phyloP scores from a whole-genome alignment of 2,888 invertebrate species.

The Dioctria linearis region DNA sequence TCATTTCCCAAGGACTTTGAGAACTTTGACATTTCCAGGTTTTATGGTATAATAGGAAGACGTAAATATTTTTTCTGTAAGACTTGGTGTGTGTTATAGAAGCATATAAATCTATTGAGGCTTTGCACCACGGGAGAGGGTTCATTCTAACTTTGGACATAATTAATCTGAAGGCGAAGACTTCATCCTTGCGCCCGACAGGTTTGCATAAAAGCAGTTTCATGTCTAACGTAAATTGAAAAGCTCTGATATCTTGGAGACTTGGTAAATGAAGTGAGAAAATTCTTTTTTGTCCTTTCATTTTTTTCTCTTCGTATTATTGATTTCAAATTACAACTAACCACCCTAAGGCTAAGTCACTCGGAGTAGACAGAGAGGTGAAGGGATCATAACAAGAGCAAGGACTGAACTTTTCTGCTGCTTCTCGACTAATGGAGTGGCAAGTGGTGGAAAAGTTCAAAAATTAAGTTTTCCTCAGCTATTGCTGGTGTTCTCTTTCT shows the following conservation, averaged over 20 bases:
- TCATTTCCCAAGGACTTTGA: no score
- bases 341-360: conserved; percentile 15
- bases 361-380: neutral
- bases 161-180: conserved; percentile 42
- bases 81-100: neutral
- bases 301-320: conserved; percentile 20
- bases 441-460: conserved; percentile 36
- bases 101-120: neutral
- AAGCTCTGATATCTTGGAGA: conserved; percentile 3
- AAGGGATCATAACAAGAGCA: conserved; percentile 19
- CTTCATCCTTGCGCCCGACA: conserved; percentile 38
- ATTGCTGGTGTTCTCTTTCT: neutral
- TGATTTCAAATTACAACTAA: conserved; percentile 35
- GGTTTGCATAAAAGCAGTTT: conserved; percentile 48
- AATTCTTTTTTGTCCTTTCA: neutral
- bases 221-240: conserved; percentile 33
- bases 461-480: conserved; percentile 43
- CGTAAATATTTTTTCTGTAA: neutral
- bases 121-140: neutral
- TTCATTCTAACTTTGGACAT: conserved; percentile 34
- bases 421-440: conserved; percentile 25
- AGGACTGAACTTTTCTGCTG: conserved; percentile 15
- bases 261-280: neutral
- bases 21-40: no score
- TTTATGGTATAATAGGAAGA: no score